A percentile compares a stretch with the other conserved stretches of the same genome.
These are phyloP conservation scores for Meiosimyza decipiens DNA, from an alignment of 2,888 invertebrate species.

Conservation along the genomic window DNA sequence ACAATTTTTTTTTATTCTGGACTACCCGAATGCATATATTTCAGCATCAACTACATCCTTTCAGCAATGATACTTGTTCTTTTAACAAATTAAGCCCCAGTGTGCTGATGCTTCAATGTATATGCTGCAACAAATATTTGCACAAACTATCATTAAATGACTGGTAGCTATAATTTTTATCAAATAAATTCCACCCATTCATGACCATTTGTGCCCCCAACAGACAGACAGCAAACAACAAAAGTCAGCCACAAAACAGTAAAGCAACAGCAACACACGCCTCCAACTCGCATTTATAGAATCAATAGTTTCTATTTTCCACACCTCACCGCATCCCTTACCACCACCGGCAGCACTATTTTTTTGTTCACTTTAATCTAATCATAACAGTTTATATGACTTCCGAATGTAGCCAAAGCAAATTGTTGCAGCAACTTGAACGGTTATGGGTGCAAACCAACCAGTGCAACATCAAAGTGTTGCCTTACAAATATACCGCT, in stretches of 20 bases:
- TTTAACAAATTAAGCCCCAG: no score
- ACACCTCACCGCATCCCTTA: no score
- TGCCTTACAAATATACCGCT: slow-evolving; percentile 30
- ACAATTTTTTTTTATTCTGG: neutral
- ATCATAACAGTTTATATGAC: slow-evolving; percentile 25
- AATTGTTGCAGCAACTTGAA: slow-evolving; percentile 1
- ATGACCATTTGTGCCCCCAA: neutral
- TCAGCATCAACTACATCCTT: no score
- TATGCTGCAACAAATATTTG: no score
- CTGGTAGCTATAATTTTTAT: slow-evolving; percentile 11
- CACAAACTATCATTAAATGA: neutral
- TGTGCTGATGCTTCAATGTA: no score
- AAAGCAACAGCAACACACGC: neutral
- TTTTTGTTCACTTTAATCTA: no score
- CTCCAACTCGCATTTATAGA: no score
- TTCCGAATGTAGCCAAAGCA: slow-evolving; percentile 16
- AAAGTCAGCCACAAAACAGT: no score
- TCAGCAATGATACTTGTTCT: no score
- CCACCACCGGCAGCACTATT: no score
- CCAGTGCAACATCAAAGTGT: slow-evolving; percentile 29
- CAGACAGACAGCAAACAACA: no score
- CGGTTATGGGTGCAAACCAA: neutral
- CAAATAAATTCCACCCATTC: slow-evolving; percentile 16
- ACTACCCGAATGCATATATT: neutral
- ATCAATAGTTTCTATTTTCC: no score